Conservation (phyloP, 2,113 vertebrate genomes). For the Theristicus caerulescens region DNA sequence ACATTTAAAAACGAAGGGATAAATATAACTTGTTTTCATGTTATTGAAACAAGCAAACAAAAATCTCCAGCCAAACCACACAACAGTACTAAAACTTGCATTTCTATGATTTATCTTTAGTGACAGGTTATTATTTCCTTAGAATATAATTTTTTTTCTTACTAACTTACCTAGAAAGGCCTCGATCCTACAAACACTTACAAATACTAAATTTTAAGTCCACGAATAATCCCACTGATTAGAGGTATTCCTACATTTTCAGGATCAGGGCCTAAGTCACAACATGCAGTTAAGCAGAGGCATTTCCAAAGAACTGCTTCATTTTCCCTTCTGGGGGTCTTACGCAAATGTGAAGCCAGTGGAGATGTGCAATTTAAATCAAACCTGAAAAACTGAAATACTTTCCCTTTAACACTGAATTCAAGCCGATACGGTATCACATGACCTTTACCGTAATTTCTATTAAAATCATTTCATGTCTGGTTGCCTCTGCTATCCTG, state of each 20-base stretch:
- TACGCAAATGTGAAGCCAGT: neutral
- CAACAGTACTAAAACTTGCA: neutral
- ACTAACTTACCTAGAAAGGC: constrained; percentile 18
- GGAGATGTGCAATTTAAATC: constrained; percentile 45
- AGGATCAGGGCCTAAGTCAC: constrained; percentile 20
- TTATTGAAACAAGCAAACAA: neutral
- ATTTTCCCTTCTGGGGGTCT: constrained; percentile 35
- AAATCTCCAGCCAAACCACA: neutral
- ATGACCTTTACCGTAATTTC: constrained; percentile 85
- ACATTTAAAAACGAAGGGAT: neutral
- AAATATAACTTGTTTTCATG: constrained; percentile 6
- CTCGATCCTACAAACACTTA: neutral
- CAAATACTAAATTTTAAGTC: neutral
- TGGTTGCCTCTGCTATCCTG: constrained; percentile 80
- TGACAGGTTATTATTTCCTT: neutral
- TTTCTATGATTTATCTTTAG: neutral
- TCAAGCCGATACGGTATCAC: constrained; percentile 71
- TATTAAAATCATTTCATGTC: constrained; percentile 85
- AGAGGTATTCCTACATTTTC: neutral
- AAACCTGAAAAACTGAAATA: constrained; percentile 52
- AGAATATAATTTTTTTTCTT: neutral
- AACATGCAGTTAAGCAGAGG: constrained; percentile 24
- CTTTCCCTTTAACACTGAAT: constrained; percentile 80
- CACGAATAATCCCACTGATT: neutral
- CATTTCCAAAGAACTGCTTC: constrained; percentile 16